Conservation (phyloP, 2,113 vertebrate species). For the Andinoacara biseriatus region DNA sequence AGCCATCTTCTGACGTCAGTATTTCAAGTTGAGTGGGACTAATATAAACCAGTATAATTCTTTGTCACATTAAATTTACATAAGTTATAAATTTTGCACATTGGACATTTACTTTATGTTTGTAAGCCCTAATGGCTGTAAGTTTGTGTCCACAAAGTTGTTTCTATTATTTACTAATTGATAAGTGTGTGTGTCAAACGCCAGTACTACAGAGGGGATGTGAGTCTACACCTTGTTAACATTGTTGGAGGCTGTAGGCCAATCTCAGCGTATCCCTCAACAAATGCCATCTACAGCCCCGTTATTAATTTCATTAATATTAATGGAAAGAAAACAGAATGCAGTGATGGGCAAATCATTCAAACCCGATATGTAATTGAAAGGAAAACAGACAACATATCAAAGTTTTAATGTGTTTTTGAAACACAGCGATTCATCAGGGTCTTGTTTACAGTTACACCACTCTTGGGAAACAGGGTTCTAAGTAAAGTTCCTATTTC, state of each 20-base stretch:
- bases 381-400: neutral
- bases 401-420: neutral
- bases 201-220: neutral
- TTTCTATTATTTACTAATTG: slow-evolving; percentile 44
- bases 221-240: neutral
- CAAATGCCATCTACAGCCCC: neutral
- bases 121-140: slow-evolving; percentile 1
- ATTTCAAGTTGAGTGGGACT: too few relatives aligned
- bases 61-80: slow-evolving; percentile 22
- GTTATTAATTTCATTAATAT: neutral
- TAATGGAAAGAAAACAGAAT: neutral
- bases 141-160: neutral
- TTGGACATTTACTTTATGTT: neutral
- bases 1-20: neutral
- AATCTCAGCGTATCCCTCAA: neutral
- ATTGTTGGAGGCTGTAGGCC: neutral
- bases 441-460: neutral
- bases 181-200: slow-evolving; percentile 3
- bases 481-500: neutral
- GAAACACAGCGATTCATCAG: neutral
- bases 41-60: neutral
- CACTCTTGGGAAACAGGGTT: neutral
- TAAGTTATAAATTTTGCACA: slow-evolving; percentile 28
- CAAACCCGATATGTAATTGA: neutral
- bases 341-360: neutral